Evolutionary conservation across 2,797 vertebrate genomes (phyloP), one percentile per base, ranked within the genome.

Genomic region (Loris lydekkerianus): DNA sequence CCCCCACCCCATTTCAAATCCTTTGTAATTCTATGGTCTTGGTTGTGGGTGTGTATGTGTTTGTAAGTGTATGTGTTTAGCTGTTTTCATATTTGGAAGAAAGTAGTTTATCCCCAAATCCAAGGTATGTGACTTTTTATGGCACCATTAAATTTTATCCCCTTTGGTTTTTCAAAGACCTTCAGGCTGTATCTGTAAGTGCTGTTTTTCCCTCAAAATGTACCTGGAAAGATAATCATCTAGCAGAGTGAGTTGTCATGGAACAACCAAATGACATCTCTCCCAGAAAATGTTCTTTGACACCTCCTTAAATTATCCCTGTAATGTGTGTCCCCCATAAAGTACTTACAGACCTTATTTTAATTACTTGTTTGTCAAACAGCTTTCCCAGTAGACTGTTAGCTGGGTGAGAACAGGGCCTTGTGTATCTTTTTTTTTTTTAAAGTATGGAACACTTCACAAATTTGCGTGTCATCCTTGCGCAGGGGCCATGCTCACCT

Each of bases 51-150:
- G 56, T 69, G 14, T 18, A 18, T 70, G 58, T 43, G 25, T 46
- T 46, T 37, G 31, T 72, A n/a, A 17, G 29, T 58, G 20, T 27
- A 5, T 37, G 14, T 67, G 65, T 89, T 20, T 65, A 89, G n/a
- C 23, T 82, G 2, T 84, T 92, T 85, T 27, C 23, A 17, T 75
- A 78, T 91, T 92, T 91, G 83, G 49, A 86, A 53, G 40, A 94
- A 87, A 95, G 34, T 2, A 6, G 7, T 13, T 75, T 73, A 0
- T 81, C 53, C 92, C 73, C 67, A 93, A 97, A 77, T 82, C 15
- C 31, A 82, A 86, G 10, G 17, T 67, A 31, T 78, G n/a, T 1
- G 37, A 27, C 20, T 60, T 93, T 75, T 75, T 37, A 21, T 40
- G 23, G 7, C 9, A 78, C 49, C 34, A 21, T 78, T 70, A 81